Evolutionary conservation across 1,140 invertebrate species (phyloP), one percentile per base, ranked within the genome.

Genomic region (Uloborus diversus): DNA sequence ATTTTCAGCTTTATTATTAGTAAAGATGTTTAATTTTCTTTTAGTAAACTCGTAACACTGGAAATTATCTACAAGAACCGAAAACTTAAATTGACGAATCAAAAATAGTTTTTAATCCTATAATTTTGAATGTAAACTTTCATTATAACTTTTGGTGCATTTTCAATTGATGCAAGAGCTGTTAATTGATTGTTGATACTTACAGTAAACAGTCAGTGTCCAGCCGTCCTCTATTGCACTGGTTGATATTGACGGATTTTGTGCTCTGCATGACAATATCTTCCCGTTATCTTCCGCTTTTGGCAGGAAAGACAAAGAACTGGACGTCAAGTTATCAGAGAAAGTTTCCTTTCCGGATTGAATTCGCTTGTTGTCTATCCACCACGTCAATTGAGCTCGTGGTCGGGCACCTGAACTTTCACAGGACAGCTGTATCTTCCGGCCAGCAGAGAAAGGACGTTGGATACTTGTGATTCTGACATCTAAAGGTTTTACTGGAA

Each of bases 201-300:
- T 89, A 96, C 94, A 95, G 85, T 94, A 92, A 86, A 96, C 93
- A 86, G 94, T 91, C 61, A 96, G 87, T 81, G 90, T 91, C 93
- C 94, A 95, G 70, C 91, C 91, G 85, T 95, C 93, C 87, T 94
- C 92, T 28, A 95, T 88, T 0, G 88, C 86, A 42, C 90, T 87
- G 33, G 88, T 90, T 37, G 89, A 88, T 13, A 83, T 59, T 14
- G 64, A 25, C 84, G 93, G 91, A 86, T 96, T 95, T 85, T 94
- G 93, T 7, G 94, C 92, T 69, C 92, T 89, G 86, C 94, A 96
- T 7, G 92, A 91, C 81, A 96, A 87, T 86, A 92, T 93, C 84
- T 92, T 93, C 20, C 93, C 93, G 62, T 93, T 91, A 87, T 96
- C 94, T 49, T 91, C 89, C 86, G 94, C 93, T 53, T 89, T 89